Base-by-base conservation (phyloP, 2,888 invertebrate genomes). In the Dysmachus trigonus region DNA sequence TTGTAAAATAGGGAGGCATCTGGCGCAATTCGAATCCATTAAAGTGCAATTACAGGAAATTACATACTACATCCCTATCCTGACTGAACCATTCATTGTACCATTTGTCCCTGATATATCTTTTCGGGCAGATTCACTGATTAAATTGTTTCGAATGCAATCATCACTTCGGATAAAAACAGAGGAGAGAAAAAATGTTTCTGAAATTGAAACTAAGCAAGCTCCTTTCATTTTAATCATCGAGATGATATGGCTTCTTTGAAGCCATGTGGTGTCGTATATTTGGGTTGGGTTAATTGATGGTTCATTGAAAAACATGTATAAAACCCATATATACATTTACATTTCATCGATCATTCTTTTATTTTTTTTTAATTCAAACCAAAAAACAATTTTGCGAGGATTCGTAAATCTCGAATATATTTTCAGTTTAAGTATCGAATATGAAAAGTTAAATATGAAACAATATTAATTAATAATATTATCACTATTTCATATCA, bases 11-110 rank as follows among this genome's bases (percentile, higher is more conserved):
- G 10, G 27, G 62, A 62, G 27, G 62, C 76, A 76, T 76, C 76
- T 76, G 76, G 35, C 38, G 35, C 38, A 35, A 76, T 76, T 41
- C 76, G 38, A 76, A 33, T 22, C 76, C 76, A 76, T 76, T 76
- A 76, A 76, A 76, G 76, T 38, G 35, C 41, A 76, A 76, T 76
- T 76, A 76, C 76, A 35, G n/a, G 18, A 76, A 76, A 76, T 76
- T 35, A 76, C 76, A 76, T 33, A 38, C 38, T 33, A 38, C 38
- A 76, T 76, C n/a, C 35, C 33, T 18, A 35, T 38, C n/a, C 41
- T 76, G 30, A 4, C 31, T 73, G 73, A 13, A 76, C 33, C 22
- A 18, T 10, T n/a, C 76, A 35, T 41, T 76, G 33, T 38, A n/a
- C n/a, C 35, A 74, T 74, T 74, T 38, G 38, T 76, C 33, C 38